These are phyloP conservation scores for Acronicta alni DNA, from an alignment of 2,888 invertebrate species.

Conservation along the genomic window DNA sequence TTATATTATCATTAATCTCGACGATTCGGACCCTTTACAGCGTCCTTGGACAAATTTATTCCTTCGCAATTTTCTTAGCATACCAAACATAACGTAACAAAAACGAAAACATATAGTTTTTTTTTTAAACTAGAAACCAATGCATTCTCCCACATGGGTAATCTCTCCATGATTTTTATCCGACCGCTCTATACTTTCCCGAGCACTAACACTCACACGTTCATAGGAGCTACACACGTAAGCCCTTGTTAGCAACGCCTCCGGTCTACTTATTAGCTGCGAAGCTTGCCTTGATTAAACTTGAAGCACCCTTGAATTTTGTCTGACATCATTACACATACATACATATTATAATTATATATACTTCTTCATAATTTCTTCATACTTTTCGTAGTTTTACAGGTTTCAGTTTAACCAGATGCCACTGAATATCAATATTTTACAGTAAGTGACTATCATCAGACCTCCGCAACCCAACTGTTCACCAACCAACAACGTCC, in stretches of 20 bases:
- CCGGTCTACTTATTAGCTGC: conserved; percentile 59
- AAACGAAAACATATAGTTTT: too few relatives aligned
- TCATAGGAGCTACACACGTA: conserved; percentile 32
- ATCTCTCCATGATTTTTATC: conserved; percentile 11
- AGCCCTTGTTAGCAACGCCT: conserved; percentile 45
- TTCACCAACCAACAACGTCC: too few relatives aligned
- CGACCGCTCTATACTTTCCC: conserved; percentile 6
- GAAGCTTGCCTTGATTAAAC: conserved; percentile 60
- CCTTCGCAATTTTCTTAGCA: too few relatives aligned
- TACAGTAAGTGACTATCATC: too few relatives aligned
- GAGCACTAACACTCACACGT: conserved; percentile 41
- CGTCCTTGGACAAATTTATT: too few relatives aligned
- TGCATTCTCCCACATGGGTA: neutral
- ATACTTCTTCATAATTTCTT: conserved; percentile 10
- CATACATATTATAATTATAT: conserved; percentile 3
- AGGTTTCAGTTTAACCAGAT: too few relatives aligned
- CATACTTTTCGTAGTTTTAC: neutral
- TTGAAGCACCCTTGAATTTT: conserved; percentile 42
- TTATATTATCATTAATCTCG: too few relatives aligned
- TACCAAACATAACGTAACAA: too few relatives aligned
- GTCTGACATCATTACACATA: conserved; percentile 35
- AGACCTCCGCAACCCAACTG: too few relatives aligned
- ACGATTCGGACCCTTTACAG: too few relatives aligned
- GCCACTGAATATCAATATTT: too few relatives aligned
- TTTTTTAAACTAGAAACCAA: neutral